Evolutionary conservation across 1,140 invertebrate genomes (phyloP), one percentile per base, ranked within the genome.

Genomic region (Vanessa atalanta): DNA sequence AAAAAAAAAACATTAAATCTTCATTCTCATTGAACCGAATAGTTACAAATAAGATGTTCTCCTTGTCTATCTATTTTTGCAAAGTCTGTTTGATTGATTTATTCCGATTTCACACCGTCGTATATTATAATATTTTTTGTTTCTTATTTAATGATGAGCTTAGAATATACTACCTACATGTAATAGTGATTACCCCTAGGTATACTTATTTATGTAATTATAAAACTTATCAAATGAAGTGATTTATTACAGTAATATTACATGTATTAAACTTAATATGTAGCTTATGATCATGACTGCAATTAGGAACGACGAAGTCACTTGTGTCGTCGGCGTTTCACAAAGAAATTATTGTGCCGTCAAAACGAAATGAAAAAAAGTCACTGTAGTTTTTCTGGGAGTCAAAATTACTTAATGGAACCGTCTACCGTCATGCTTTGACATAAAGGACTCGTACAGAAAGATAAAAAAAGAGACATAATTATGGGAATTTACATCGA

Each of bases 361-460:
- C 70, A 57, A 63, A 53, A 53, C 64, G 50, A 64, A 73, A 37
- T 57, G 47, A 64, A 55, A 43, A 77, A 77, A 77, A 51, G 63
- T 69, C 66, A 72, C 60, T 31, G 23, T 50, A 65, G 73, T 65
- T 68, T 72, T 70, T 65, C 64, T 63, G 53, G 60, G 55, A 75
- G 69, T 20, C 67, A 47, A 74, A 78, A 74, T 74, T 69, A 66
- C 75, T 65, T 83, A 69, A 68, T 66, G 72, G 70, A 67, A 76
- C 55, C 64, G 37, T 57, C 53, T n/a, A 55, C 37, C 51, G 55
- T 53, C 66, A 57, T 55, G 66, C 51, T 50, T 70, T 81, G 69
- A 47, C 70, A 64, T 76, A 75, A 73, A 64, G 72, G 31, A 61
- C 57, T 37, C 11, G 65, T 31, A n/a, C 43, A 55, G 65, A 68